Evolutionary conservation across 2,888 invertebrate species (phyloP).

Genomic region (Drosophila lutescens): DNA sequence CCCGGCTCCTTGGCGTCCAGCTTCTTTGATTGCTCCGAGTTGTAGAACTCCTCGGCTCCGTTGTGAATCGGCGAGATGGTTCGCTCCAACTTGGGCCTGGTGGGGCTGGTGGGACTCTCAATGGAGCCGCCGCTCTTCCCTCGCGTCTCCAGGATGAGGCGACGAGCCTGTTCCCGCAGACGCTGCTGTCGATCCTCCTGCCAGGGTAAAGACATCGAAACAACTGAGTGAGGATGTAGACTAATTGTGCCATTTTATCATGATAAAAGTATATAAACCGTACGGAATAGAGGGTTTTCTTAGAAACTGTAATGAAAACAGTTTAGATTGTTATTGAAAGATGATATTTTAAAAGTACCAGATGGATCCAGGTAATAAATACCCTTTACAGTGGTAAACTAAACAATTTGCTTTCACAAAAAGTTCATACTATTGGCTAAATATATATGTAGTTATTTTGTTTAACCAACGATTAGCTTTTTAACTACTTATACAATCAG

Average conservation of each 20-base stretch:
- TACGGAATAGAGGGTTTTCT: not conserved
- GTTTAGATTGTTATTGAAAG: not conserved
- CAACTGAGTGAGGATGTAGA: not conserved
- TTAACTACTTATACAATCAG: not conserved
- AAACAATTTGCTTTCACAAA: not conserved
- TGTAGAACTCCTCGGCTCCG: constrained; percentile 66
- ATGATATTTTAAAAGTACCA: not conserved
- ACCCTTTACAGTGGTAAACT: not conserved
- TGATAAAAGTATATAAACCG: constrained; percentile 13
- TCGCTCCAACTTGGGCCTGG: constrained; percentile 82
- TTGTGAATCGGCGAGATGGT: constrained; percentile 84
- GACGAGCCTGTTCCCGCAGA: constrained; percentile 94
- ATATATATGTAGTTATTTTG: too few relatives aligned
- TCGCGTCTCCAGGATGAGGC: constrained; percentile 94
- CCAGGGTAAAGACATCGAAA: constrained; percentile 12
- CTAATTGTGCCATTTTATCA: not conserved
- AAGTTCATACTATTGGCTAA: too few relatives aligned
- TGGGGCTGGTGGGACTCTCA: constrained; percentile 82
- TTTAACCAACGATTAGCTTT: too few relatives aligned
- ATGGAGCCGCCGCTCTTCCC: constrained; percentile 76
- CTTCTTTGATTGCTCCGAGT: constrained; percentile 74
- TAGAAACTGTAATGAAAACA: not conserved
- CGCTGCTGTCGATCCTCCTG: constrained; percentile 94
- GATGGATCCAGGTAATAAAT: not conserved
- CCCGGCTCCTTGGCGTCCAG: constrained; percentile 65